phyloP scores from a whole-genome alignment of 2,888 invertebrate genomes.

The Colostygia pectinataria region DNA sequence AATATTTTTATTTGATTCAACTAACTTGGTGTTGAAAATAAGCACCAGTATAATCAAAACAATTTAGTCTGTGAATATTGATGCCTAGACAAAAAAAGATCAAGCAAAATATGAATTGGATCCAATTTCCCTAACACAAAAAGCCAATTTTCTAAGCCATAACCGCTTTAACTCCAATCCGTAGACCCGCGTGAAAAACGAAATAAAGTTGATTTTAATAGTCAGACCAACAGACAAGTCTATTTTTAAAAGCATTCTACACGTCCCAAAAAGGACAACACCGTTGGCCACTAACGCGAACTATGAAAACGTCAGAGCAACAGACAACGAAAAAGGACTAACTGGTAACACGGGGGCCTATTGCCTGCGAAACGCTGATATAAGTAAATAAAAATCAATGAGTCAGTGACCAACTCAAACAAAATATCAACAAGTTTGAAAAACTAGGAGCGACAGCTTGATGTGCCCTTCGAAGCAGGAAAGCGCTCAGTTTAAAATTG shows the following conservation, averaged over 20 bases:
- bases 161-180: slow-evolving; percentile 11
- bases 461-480: too few relatives aligned
- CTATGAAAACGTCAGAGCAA: slow-evolving; percentile 46
- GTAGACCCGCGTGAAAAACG: slow-evolving; percentile 19
- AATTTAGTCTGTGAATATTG: background rate
- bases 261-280: slow-evolving; percentile 36
- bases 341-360: background rate
- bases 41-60: too few relatives aligned
- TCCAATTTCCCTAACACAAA: slow-evolving; percentile 19
- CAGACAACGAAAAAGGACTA: slow-evolving; percentile 35
- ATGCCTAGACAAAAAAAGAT: slow-evolving; percentile 1
- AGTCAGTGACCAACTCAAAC: too few relatives aligned
- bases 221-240: slow-evolving; percentile 42
- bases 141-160: slow-evolving; percentile 21
- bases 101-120: background rate
- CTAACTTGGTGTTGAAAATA: too few relatives aligned
- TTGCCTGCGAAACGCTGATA: background rate
- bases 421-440: too few relatives aligned
- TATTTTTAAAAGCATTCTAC: slow-evolving; percentile 36
- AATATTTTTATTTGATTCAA: too few relatives aligned
- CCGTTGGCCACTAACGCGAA: slow-evolving; percentile 43
- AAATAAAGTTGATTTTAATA: slow-evolving; percentile 39
- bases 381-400: too few relatives aligned
- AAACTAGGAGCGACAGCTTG: too few relatives aligned
- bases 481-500: too few relatives aligned